Evolutionary conservation across 1,140 invertebrate species (phyloP), one percentile per base, ranked within the genome.

Genomic region (Drosophila lini): DNA sequence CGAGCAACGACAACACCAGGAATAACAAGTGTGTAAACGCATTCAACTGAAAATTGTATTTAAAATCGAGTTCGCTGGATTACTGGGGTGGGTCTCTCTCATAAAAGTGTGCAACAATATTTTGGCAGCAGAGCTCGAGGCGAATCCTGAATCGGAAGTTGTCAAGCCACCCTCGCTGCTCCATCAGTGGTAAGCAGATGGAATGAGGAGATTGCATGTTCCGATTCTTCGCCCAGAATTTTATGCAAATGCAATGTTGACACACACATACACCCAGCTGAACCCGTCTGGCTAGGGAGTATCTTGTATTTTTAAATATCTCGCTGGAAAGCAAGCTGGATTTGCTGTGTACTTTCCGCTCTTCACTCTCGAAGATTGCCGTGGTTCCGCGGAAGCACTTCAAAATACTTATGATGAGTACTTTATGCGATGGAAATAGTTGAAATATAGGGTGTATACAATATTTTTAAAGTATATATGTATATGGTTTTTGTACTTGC

Each of bases 171-270:
- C 65, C 64, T 82, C 63, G 16, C 16, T 4, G 57, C 28, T 42
- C 31, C 53, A 56, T 60, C 32, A 42, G 50, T 11, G 16, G 9
- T 56, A 57, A 71, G 56, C 53, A 32, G 42, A 65, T 69, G 71
- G 52, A 59, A 58, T 50, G 70, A n/a, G 44, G 25, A 78, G 65
- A 70, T 74, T 74, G 73, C 60, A 74, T 63, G 42, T 74, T 74
- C 50, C 79, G 70, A 82, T 80, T 64, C 47, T 44, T 58, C 42
- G 34, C 28, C 28, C 40, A 28, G 40, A 83, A 83, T 73, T 77
- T 80, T 82, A 90, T 90, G 88, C 86, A 90, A 90, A 90, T 90
- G 59, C 80, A 75, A 62, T 83, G 69, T 81, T 83, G 60, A 81
- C 78, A 81, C 61, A 65, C 63, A 58, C 42, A 22, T 38, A 70